Conservation (phyloP, 1,140 invertebrate genomes). For the Octopus bimaculoides region DNA sequence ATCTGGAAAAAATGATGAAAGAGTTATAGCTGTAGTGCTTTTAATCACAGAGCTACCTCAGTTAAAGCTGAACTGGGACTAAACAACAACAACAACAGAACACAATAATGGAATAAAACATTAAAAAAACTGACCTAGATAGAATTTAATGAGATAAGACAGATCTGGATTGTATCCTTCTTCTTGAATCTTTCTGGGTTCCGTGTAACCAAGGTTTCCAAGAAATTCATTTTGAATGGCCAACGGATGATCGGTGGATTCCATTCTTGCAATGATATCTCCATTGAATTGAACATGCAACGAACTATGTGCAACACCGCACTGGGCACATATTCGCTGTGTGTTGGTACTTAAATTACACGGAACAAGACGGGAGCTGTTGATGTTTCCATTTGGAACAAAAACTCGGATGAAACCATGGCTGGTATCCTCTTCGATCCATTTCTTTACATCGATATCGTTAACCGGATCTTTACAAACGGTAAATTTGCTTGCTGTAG, state of each 20-base stretch:
- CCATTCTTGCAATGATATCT: constrained; percentile 53
- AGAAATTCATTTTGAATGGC: constrained; percentile 55
- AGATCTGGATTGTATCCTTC: constrained; percentile 47
- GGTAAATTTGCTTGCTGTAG: constrained; percentile 8
- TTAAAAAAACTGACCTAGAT: constrained; percentile 46
- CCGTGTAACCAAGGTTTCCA: constrained; percentile 48
- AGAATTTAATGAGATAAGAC: constrained; percentile 53
- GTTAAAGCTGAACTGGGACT: neutral
- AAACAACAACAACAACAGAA: neutral
- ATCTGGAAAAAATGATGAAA: neutral
- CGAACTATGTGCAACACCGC: constrained; percentile 47
- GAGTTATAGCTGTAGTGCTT: neutral
- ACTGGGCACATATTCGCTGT: constrained; percentile 49
- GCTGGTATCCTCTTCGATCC: constrained; percentile 49
- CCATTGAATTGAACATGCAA: constrained; percentile 55
- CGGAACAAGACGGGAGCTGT: constrained; percentile 47
- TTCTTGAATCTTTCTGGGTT: constrained; percentile 51
- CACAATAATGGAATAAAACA: neutral
- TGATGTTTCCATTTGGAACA: constrained; percentile 35
- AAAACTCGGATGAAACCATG: constrained; percentile 54
- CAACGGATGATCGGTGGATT: constrained; percentile 52
- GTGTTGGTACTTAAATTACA: constrained; percentile 51
- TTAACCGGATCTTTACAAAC: neutral
- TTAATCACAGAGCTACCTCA: neutral
- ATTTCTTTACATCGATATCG: constrained; percentile 41